Evolutionary conservation across 2,888 invertebrate species (phyloP), one percentile per base, ranked within the genome.

Genomic region (Ophion ventricosus): DNA sequence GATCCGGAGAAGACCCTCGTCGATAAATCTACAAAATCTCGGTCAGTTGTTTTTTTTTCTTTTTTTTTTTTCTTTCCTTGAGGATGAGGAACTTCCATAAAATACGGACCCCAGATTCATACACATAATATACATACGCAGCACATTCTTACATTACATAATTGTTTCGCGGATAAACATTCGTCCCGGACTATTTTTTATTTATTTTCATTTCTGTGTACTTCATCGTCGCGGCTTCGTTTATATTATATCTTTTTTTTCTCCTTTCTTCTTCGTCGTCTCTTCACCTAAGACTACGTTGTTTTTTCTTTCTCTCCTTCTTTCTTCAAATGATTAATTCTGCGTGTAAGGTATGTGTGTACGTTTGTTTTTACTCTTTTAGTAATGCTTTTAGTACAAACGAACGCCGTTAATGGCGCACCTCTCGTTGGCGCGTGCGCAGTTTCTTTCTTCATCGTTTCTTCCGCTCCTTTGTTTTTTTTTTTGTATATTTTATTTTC

Each of bases 61-160:
- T 82, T 73, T 59, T 43, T 40, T 83, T 70, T 59, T 67, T 82
- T 85, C 63, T 86, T 83, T 85, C 87, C 88, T 90, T 90, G 90
- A 91, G 91, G 91, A 92, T 91, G 89, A 92, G 92, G 91, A 92
- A 92, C 92, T 91, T 92, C 90, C 92, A 91, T 91, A 90, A 91
- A 91, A 90, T 90, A 92, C 90, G 90, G 88, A 91, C 88, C 90
- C 90, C 89, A 89, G 88, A 89, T 88, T 88, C 88, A 89, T 88
- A 86, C 88, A 88, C 83, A 84, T 86, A 87, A 82, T 88, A 84
- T 88, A 88, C 88, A 80, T 80, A 90, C 89, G 86, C 89, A 87
- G 82, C 84, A 82, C 88, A 87, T 88, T 87, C 87, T 87, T 85
- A 87, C 88, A 86, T 84, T 76, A 84, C 63, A 79, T 86, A 87